Conservation (phyloP, 2,113 vertebrate species). For the Bufo gargarizans region DNA sequence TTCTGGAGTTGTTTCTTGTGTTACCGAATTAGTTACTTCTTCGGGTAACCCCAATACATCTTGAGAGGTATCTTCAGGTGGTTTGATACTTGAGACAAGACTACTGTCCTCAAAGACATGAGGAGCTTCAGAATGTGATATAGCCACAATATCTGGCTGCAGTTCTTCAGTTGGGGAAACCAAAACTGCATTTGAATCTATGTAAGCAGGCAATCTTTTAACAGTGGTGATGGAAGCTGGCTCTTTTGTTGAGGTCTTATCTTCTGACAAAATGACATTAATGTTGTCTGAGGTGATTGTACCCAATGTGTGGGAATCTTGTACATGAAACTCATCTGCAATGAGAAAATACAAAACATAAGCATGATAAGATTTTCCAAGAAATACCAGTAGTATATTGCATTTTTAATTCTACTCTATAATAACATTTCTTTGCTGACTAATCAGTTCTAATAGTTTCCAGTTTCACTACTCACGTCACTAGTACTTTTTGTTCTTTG, state of each 20-base stretch:
- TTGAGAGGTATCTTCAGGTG: background rate
- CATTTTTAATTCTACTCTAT: too few species aligned
- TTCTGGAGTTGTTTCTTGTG: background rate
- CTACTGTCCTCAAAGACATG: background rate
- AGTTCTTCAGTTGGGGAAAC: background rate
- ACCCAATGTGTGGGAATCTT: conserved; percentile 38
- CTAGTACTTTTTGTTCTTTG: too few species aligned
- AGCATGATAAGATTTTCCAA: background rate
- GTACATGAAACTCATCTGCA: conserved; percentile 64
- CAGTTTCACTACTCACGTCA: too few species aligned
- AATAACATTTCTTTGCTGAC: too few species aligned
- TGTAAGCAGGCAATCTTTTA: conserved; percentile 60
- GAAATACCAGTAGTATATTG: too few species aligned
- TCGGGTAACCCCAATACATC: background rate
- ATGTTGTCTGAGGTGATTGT: background rate
- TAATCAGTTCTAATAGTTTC: too few species aligned
- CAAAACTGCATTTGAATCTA: conserved; percentile 55
- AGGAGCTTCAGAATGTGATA: conserved; percentile 48
- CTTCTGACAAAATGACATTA: background rate
- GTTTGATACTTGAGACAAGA: background rate
- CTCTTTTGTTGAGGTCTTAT: background rate
- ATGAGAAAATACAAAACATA: conserved; percentile 56
- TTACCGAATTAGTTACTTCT: background rate
- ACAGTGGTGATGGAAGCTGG: background rate
- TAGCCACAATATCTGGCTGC: conserved; percentile 29